phyloP scores from a whole-genome alignment of 2,797 vertebrate species.

The Sebastes miniatus region DNA sequence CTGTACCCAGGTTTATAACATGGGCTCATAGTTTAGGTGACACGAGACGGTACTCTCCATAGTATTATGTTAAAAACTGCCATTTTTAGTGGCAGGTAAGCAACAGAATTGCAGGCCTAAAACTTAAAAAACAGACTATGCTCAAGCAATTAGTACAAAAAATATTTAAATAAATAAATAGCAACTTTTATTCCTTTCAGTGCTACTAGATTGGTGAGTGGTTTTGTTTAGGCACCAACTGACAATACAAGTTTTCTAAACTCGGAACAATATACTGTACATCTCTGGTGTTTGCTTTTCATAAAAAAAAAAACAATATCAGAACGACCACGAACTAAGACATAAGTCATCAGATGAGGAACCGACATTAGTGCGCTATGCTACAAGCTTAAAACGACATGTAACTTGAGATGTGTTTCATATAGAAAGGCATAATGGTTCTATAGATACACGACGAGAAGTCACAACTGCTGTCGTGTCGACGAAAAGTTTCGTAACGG shows the following conservation, averaged over 20 bases:
- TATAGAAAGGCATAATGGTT: conserved; percentile 59
- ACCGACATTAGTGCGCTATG: conserved; percentile 22
- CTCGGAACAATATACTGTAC: conserved; percentile 17
- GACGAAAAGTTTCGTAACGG: not conserved
- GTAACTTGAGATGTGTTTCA: conserved; percentile 29
- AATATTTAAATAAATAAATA: not conserved
- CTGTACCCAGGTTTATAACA: not conserved
- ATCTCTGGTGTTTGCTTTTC: conserved; percentile 39
- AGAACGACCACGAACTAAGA: conserved; percentile 13
- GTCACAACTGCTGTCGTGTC: conserved; percentile 9
- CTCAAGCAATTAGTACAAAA: not conserved
- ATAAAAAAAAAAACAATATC: conserved; percentile 29
- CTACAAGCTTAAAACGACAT: conserved; percentile 52
- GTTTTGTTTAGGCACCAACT: conserved; percentile 37
- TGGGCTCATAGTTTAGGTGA: not conserved
- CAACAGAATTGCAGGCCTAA: not conserved
- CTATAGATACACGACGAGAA: conserved; percentile 12
- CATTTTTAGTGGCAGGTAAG: not conserved
- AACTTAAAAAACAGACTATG: not conserved
- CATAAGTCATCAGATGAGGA: not conserved
- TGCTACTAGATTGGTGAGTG: conserved; percentile 30
- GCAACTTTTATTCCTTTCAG: conserved; percentile 8
- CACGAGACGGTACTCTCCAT: not conserved
- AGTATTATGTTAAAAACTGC: not conserved
- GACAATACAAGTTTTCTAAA: conserved; percentile 26